Conservation (phyloP, 2,888 invertebrate genomes). For the Netelia inedita region DNA sequence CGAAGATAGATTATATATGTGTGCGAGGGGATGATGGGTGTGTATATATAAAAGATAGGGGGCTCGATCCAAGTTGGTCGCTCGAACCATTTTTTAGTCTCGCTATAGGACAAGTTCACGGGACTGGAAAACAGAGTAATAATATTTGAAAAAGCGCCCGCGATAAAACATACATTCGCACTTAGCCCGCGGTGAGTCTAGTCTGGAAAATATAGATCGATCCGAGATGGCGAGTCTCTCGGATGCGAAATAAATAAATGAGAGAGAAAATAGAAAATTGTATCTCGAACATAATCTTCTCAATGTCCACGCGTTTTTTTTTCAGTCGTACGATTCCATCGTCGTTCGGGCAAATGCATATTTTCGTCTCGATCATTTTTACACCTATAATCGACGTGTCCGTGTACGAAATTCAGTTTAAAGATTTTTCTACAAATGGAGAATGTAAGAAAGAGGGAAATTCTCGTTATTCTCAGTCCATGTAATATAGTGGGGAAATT, state of each 20-base stretch:
- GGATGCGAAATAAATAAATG: too few relatives aligned
- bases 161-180: conserved; percentile 15
- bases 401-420: too few relatives aligned
- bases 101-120: not conserved
- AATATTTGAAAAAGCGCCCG: conserved; percentile 13
- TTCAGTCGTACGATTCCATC: too few relatives aligned
- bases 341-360: too few relatives aligned
- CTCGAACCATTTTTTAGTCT: not conserved
- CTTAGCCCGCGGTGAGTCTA: conserved; percentile 1
- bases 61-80: conserved; percentile 1
- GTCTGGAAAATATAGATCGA: conserved; percentile 54
- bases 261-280: too few relatives aligned
- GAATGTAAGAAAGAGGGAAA: conserved; percentile 2
- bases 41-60: not conserved
- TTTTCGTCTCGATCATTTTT: too few relatives aligned
- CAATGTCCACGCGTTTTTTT: too few relatives aligned
- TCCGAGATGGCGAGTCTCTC: not conserved
- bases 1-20: not conserved
- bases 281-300: too few relatives aligned
- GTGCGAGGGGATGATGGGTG: too few relatives aligned
- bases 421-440: not conserved
- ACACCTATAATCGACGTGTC: too few relatives aligned
- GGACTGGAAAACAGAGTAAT: not conserved
- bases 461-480: conserved; percentile 55
- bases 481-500: conserved; percentile 52